A percentile compares a stretch with the other conserved stretches of the same genome.
Evolutionary conservation across 2,888 invertebrate genomes (phyloP).

Genomic region (Trichopoda pennipes): DNA sequence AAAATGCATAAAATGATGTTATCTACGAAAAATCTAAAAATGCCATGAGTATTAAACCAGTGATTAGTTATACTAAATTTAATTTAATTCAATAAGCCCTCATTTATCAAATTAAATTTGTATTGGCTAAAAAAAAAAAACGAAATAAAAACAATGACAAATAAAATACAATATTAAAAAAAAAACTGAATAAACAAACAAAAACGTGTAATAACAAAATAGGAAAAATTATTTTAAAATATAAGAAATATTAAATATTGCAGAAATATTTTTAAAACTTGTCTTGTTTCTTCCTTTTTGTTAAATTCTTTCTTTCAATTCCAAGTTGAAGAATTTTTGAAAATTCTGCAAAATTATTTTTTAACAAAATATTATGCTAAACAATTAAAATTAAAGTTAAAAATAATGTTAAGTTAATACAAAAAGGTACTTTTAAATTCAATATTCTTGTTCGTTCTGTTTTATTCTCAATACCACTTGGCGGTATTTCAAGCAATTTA

Average conservation of each 20-base stretch:
- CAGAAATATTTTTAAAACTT: no score
- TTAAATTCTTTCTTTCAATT: neutral
- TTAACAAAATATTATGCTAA: neutral
- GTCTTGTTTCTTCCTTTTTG: neutral
- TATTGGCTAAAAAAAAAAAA: no score
- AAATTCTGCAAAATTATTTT: neutral
- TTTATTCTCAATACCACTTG: neutral
- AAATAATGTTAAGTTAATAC: constrained; percentile 26
- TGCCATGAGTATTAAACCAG: neutral
- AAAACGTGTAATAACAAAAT: no score
- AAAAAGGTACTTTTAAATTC: constrained; percentile 32
- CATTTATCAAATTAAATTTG: no score
- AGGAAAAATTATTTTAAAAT: no score
- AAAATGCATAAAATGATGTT: neutral
- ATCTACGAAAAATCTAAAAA: neutral
- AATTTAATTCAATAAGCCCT: no score
- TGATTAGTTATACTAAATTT: no score
- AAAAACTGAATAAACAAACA: no score
- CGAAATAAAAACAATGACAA: no score
- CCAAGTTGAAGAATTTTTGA: neutral
- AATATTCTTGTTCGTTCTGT: neutral
- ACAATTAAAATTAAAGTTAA: constrained; percentile 8
- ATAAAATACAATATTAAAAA: no score
- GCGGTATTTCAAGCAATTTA: neutral
- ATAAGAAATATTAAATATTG: no score